Evolutionary conservation across 2,888 invertebrate genomes (phyloP), one percentile per base, ranked within the genome.

Genomic region (Leucophora obtusa): DNA sequence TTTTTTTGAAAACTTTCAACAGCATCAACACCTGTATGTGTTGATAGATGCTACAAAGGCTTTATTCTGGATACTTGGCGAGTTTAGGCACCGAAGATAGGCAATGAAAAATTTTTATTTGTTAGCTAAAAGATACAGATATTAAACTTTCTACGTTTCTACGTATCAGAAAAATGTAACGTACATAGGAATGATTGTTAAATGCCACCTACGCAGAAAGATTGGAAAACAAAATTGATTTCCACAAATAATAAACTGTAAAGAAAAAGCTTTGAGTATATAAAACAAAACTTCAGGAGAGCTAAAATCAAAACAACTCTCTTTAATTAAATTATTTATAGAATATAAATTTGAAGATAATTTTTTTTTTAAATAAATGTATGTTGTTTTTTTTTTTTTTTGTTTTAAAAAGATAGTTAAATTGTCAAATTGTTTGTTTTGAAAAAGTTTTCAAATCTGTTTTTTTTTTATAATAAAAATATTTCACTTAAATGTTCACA

Each of bases 41-140:
- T 77, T 77, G 81, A 81, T 81, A 77, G 81, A 81, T 81, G 81
- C 59, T 70, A 77, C 81, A 71, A 78, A 77, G 77, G 66, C 62
- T 81, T 81, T 81, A 68, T 81, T 81, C 81, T 77, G 73, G 77
- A 73, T 76, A 69, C 73, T 73, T 74, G 66, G 73, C 74, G 73
- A 77, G 81, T 81, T 81, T 65, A 73, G 51, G 56, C 81, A 77
- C 76, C 76, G 56, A 66, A 66, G 66, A 68, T 79, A 77, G 81
- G 65, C 80, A 80, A 65, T 18, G 76, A 54, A 77, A 77, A 78
- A 72, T 72, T 47, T 72, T n/a, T 18, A 11, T 56, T 56, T n/a
- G n/a, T n/a, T n/a, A n/a, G 43, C 43, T n/a, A n/a, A 14, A 47
- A 47, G 43, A 14, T 47, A 47, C 38, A 38, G 38, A 38, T 38